Conservation (phyloP, 2,888 invertebrate species). For the Oscheius sp. region DNA sequence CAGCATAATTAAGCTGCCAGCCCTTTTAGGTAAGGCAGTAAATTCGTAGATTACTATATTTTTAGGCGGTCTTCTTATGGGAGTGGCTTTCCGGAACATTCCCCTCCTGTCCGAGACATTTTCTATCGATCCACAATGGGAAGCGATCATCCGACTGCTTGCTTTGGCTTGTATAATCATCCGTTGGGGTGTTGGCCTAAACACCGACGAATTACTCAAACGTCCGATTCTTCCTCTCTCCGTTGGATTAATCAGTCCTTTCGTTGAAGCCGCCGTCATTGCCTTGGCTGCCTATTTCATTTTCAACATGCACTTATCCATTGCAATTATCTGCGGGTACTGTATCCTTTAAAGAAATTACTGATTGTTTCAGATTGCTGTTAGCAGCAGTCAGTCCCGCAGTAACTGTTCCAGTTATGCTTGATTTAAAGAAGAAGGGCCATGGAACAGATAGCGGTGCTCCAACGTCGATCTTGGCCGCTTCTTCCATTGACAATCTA, state of each 20-base stretch:
- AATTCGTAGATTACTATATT: too few species aligned
- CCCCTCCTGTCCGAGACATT: conserved; percentile 36
- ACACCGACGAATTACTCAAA: conserved; percentile 21
- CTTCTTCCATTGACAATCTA: conserved; percentile 58
- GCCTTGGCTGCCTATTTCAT: conserved; percentile 31
- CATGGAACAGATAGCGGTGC: conserved; percentile 43
- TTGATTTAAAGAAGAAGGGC: conserved; percentile 35
- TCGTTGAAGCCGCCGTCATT: conserved; percentile 31
- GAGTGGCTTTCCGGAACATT: conserved; percentile 37
- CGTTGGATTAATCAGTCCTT: conserved; percentile 31
- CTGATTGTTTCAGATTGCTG: conserved; percentile 38
- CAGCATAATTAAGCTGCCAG: conserved; percentile 33
- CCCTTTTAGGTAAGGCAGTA: conserved; percentile 36
- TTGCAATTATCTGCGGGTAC: conserved; percentile 39
- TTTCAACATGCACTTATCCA: conserved; percentile 26
- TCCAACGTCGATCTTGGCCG: conserved; percentile 60
- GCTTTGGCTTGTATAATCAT: conserved; percentile 35
- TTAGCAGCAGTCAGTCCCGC: conserved; percentile 63
- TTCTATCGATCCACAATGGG: conserved; percentile 23
- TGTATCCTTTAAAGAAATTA: conserved; percentile 1
- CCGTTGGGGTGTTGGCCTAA: conserved; percentile 36
- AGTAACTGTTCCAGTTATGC: conserved; percentile 55
- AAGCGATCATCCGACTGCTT: conserved; percentile 26
- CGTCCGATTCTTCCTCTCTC: conserved; percentile 29
- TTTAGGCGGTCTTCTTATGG: conserved; percentile 35